Percentiles rank a stretch among this genome's conserved stretches.
phyloP scores from a whole-genome alignment of 2,113 vertebrate genomes.

The Callopanchax toddi region DNA sequence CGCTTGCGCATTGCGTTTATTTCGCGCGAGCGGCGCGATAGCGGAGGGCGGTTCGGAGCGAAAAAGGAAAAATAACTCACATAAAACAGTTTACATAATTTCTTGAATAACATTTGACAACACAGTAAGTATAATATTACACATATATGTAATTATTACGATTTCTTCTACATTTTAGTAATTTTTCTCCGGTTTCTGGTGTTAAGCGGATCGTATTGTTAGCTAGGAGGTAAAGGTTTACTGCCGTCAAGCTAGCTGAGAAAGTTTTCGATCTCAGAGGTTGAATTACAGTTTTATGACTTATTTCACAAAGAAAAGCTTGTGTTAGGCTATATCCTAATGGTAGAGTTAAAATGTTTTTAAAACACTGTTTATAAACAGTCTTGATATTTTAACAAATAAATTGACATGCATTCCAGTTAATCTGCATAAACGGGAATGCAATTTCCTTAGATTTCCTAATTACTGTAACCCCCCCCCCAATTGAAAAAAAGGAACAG shows the following conservation, averaged over 20 bases:
- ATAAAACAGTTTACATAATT: not conserved
- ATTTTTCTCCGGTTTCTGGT: not conserved
- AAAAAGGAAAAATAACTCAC: not conserved
- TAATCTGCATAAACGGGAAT: not conserved
- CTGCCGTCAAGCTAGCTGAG: not conserved
- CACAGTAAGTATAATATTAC: slow-evolving; percentile 18
- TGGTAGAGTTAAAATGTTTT: too few relatives aligned
- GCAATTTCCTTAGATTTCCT: not conserved
- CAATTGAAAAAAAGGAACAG: too few relatives aligned
- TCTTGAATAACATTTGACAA: not conserved
- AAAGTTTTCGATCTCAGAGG: not conserved
- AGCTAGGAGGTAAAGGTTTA: not conserved
- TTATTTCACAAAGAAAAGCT: not conserved
- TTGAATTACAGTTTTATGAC: too few relatives aligned
- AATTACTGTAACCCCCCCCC: not conserved
- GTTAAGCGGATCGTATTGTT: not conserved
- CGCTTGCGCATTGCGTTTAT: slow-evolving; percentile 8
- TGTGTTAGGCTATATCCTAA: not conserved
- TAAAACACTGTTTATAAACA: too few relatives aligned
- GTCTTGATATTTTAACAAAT: not conserved
- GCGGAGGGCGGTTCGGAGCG: not conserved
- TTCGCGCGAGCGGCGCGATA: slow-evolving; percentile 45
- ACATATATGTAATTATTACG: accelerated
- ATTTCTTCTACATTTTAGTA: not conserved
- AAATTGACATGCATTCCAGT: too few relatives aligned